Evolutionary conservation across 1,140 invertebrate genomes (phyloP).

Genomic region (Melipona quadrifasciata): DNA sequence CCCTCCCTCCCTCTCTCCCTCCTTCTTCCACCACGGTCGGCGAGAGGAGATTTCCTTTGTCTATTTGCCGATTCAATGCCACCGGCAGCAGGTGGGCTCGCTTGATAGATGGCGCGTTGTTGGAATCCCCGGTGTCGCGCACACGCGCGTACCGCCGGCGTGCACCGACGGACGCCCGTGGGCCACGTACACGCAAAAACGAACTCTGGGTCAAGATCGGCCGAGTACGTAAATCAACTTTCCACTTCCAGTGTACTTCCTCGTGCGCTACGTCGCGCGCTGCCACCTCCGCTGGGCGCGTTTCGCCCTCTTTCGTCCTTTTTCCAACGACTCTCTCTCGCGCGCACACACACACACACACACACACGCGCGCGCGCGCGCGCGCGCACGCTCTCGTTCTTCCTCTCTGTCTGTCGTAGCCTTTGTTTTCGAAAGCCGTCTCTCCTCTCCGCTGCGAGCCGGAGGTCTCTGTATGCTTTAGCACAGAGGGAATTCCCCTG

Average conservation of each 20-base stretch:
- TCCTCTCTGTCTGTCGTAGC: neutral
- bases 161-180: neutral
- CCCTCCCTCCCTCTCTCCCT: neutral
- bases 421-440: neutral
- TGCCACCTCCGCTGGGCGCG: neutral
- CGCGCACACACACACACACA: too few relatives aligned
- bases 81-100: conserved; percentile 61
- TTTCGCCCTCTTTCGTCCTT: conserved; percentile 25
- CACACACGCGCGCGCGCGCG: too few relatives aligned
- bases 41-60: conserved; percentile 44
- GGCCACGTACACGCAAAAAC: conserved; percentile 36
- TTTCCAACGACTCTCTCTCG: neutral
- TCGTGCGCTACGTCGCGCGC: conserved; percentile 33
- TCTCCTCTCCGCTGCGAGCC: neutral
- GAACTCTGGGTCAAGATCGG: conserved; percentile 69
- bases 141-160: neutral
- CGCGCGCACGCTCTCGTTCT: too few relatives aligned
- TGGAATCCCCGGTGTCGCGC: conserved; percentile 39
- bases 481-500: neutral
- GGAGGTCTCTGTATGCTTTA: too few relatives aligned
- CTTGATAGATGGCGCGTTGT: conserved; percentile 60
- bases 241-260: conserved; percentile 46
- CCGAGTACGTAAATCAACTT: conserved; percentile 67
- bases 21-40: conserved; percentile 8
- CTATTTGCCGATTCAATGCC: conserved; percentile 61